Conservation (phyloP, 2,113 vertebrate species). For the Heptranchias perlo region DNA sequence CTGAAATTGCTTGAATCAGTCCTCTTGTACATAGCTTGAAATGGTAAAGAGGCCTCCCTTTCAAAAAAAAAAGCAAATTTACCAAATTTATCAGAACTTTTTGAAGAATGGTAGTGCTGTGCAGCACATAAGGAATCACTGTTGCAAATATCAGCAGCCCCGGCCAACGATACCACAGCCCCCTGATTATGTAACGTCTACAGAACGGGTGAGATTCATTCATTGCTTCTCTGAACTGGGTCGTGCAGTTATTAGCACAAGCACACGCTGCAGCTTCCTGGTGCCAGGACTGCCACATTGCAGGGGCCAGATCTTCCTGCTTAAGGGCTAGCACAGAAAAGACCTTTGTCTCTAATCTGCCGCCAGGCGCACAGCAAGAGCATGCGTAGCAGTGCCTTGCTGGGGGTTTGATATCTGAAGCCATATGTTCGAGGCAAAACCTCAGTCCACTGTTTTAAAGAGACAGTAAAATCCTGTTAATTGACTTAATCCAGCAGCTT, state of each 20-base stretch:
- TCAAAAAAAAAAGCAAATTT: not conserved
- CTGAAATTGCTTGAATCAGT: not conserved
- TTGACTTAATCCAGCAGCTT: not conserved
- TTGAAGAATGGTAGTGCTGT: slow-evolving; percentile 25
- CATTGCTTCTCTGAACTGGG: not conserved
- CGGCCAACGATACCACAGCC: slow-evolving; percentile 17
- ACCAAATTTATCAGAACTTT: slow-evolving; percentile 9
- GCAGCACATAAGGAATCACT: slow-evolving; percentile 25
- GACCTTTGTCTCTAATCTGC: slow-evolving; percentile 15
- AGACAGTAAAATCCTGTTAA: not conserved
- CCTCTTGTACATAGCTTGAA: not conserved
- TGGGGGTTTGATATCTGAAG: slow-evolving; percentile 7
- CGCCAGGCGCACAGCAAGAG: not conserved
- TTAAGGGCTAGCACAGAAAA: not conserved
- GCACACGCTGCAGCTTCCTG: not conserved
- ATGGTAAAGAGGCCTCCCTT: not conserved
- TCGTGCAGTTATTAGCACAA: not conserved
- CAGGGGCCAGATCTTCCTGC: slow-evolving; percentile 3
- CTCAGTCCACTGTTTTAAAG: not conserved
- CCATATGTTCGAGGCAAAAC: not conserved
- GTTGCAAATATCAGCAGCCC: not conserved
- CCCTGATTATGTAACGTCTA: slow-evolving; percentile 34
- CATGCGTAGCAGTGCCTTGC: too few species aligned
- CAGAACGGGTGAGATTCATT: slow-evolving; percentile 23
- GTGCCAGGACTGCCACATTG: not conserved